phyloP scores from a whole-genome alignment of 2,113 vertebrate genomes.

The Campylomormyrus numenius region DNA sequence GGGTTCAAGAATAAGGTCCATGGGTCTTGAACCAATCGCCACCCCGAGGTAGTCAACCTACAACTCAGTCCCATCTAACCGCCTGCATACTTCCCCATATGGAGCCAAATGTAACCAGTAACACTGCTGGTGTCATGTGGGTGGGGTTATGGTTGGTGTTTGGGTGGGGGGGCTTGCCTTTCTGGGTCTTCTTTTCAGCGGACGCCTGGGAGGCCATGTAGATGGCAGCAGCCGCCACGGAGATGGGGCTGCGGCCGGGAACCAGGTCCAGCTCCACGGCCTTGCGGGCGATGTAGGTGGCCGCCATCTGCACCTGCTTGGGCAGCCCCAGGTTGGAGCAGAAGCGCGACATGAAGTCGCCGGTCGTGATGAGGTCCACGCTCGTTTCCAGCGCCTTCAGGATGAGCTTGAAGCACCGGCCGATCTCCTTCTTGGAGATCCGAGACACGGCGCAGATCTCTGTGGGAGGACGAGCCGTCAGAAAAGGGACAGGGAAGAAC shows the following conservation, averaged over 20 bases:
- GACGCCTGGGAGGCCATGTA: conserved; percentile 99
- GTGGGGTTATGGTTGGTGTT: background rate
- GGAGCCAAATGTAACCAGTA: background rate
- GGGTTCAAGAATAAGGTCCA: background rate
- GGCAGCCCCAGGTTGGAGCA: conserved; percentile 95
- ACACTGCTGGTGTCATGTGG: background rate
- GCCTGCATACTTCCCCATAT: background rate
- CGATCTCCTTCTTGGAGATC: conserved; percentile 98
- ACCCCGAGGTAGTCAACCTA: background rate
- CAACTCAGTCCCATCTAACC: background rate
- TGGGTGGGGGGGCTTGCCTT: conserved; percentile 64
- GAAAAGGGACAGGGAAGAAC: background rate
- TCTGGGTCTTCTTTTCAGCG: conserved; percentile 94
- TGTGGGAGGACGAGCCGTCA: conserved; percentile 41
- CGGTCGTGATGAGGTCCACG: conserved; percentile 95
- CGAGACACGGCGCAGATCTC: conserved; percentile 97
- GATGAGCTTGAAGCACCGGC: conserved; percentile 96
- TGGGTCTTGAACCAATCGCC: background rate
- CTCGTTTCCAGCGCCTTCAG: conserved; percentile 97
- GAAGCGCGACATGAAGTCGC: conserved; percentile 99
- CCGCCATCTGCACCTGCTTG: conserved; percentile 97
- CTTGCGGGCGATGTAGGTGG: conserved; percentile 89
- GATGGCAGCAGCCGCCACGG: conserved; percentile 93
- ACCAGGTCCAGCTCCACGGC: conserved; percentile 94
- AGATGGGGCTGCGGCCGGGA: conserved; percentile 93